Conservation (phyloP, 2,113 vertebrate species). For the Poeciliopsis occidentalis region DNA sequence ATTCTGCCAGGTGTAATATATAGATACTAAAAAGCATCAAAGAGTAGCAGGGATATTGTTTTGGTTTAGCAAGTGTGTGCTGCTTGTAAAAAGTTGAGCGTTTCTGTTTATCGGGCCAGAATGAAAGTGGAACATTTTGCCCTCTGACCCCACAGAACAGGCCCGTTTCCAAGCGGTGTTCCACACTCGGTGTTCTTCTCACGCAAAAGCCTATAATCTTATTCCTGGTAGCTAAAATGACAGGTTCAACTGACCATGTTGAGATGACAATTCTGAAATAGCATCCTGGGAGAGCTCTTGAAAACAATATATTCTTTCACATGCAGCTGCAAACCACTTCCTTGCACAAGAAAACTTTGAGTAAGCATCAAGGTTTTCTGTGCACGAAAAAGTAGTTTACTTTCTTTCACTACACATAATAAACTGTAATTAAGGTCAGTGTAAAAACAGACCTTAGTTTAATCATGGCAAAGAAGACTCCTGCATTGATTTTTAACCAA, state of each 20-base stretch:
- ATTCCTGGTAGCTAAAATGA: conserved; percentile 72
- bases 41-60: too few species aligned
- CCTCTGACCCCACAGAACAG: conserved; percentile 10
- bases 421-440: conserved; percentile 63
- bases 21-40: too few species aligned
- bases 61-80: background rate
- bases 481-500: background rate
- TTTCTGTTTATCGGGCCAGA: conserved; percentile 3
- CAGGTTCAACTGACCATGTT: conserved; percentile 69
- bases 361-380: conserved; percentile 42
- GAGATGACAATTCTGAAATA: conserved; percentile 72
- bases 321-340: conserved; percentile 66
- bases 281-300: conserved; percentile 52
- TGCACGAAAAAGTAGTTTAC: conserved; percentile 47
- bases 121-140: background rate
- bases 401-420: conserved; percentile 19
- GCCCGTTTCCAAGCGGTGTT: conserved; percentile 39
- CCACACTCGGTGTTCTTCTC: conserved; percentile 48
- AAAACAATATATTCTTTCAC: conserved; percentile 70
- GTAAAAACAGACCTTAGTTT: conserved; percentile 55
- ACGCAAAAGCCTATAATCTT: conserved; percentile 47
- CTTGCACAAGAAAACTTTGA: conserved; percentile 47
- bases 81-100: background rate
- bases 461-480: conserved; percentile 31
- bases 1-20: too few species aligned